Conservation (phyloP, 2,113 vertebrate species). For the Mobula hypostoma region DNA sequence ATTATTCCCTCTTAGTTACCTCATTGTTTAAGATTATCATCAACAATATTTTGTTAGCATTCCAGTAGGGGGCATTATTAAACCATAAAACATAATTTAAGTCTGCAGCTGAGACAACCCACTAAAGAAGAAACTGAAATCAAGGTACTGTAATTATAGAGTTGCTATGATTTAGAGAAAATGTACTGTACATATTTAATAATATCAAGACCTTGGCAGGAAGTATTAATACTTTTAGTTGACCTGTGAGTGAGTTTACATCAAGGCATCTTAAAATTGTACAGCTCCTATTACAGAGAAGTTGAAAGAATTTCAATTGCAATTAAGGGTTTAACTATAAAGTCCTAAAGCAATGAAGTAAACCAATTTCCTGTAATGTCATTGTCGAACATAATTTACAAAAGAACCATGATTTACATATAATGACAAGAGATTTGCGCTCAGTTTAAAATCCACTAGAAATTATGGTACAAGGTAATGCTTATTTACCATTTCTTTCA, state of each 20-base stretch:
- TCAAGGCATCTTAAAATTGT: slow-evolving; percentile 1
- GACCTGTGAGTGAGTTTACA: not conserved
- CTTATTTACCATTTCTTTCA: not conserved
- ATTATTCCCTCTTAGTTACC: not conserved
- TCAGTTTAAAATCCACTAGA: not conserved
- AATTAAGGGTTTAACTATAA: not conserved
- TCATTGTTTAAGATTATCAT: not conserved
- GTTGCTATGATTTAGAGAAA: not conserved
- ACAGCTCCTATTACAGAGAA: not conserved
- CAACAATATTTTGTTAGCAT: not conserved
- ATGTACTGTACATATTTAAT: not conserved
- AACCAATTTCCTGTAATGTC: not conserved
- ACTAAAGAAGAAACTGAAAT: not conserved
- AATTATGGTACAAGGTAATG: not conserved
- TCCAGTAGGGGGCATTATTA: not conserved
- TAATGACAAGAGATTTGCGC: not conserved
- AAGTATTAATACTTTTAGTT: not conserved
- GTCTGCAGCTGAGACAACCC: not conserved
- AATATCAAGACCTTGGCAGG: not conserved
- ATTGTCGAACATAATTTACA: not conserved
- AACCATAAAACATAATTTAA: not conserved
- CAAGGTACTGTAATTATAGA: not conserved
- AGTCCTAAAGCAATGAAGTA: not conserved
- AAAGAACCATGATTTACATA: slow-evolving; percentile 4
- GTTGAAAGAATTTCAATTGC: not conserved